Evolutionary conservation across 2,888 invertebrate genomes (phyloP).

Genomic region (Hyalella azteca): DNA sequence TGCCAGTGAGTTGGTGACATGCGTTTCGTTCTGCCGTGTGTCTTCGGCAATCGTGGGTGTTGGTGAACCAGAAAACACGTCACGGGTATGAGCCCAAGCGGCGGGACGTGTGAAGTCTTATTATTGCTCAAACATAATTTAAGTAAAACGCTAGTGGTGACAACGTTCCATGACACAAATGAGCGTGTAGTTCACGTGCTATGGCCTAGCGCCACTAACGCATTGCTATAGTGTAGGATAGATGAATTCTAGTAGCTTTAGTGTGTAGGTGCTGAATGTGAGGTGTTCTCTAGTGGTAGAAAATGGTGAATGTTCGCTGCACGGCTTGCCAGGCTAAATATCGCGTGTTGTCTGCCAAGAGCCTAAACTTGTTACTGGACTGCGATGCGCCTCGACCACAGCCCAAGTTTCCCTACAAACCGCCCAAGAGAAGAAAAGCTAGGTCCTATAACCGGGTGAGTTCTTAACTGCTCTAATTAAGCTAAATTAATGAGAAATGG

Average conservation of each 20-base stretch:
- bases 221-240: not conserved
- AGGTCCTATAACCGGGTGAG: conserved; percentile 63
- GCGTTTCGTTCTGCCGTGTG: not conserved
- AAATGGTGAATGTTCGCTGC: conserved; percentile 59
- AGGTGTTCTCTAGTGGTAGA: conserved; percentile 19
- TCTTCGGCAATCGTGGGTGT: not conserved
- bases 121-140: not conserved
- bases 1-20: not conserved
- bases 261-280: conserved; percentile 8
- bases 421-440: conserved; percentile 63
- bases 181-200: not conserved
- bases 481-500: no score
- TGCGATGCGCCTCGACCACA: conserved; percentile 50
- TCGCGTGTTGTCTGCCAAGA: conserved; percentile 59
- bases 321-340: conserved; percentile 59
- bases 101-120: not conserved
- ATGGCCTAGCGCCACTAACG: conserved; percentile 10
- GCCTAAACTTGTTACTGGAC: conserved; percentile 55
- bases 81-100: conserved; percentile 10
- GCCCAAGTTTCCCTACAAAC: conserved; percentile 63
- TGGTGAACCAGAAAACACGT: not conserved
- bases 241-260: conserved; percentile 16
- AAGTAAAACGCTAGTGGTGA: not conserved
- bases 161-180: not conserved
- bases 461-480: not conserved